Conservation (phyloP, 2,888 invertebrate genomes). For the Morpho achilles region DNA sequence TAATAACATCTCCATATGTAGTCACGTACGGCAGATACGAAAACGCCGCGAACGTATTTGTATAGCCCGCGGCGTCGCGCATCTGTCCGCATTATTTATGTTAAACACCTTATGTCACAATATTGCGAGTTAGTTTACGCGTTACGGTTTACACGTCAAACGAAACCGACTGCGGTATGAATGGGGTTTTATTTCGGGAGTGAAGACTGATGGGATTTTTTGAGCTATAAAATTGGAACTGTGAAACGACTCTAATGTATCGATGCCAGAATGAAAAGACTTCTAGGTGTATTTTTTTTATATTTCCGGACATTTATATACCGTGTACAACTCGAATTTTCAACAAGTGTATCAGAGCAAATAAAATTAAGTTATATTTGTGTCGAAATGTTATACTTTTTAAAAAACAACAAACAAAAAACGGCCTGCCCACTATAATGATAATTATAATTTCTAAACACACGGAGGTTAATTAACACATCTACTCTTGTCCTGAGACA, state of each 20-base stretch:
- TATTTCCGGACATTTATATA: no score
- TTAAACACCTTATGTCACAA: conserved; percentile 80
- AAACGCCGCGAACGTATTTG: conserved; percentile 68
- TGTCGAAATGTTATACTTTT: no score
- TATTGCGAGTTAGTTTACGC: conserved; percentile 65
- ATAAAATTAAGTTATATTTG: no score
- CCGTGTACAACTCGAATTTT: no score
- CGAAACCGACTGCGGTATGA: conserved; percentile 39
- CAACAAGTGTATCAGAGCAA: no score
- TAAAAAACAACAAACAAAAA: no score
- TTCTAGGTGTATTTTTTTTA: no score
- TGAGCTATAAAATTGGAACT: conserved; percentile 5
- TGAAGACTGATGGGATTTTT: conserved; percentile 17
- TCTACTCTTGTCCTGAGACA: no score
- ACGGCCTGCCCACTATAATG: no score
- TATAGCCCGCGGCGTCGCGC: conserved; percentile 69
- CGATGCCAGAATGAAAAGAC: no score
- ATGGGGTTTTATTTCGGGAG: conserved; percentile 59
- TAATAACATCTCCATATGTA: conserved; percentile 48
- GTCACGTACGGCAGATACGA: conserved; percentile 49
- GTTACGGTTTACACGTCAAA: conserved; percentile 49
- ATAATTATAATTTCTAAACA: no score
- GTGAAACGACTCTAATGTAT: background rate
- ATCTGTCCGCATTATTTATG: conserved; percentile 78
- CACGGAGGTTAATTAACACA: no score